Evolutionary conservation across 2,888 invertebrate species (phyloP).

Genomic region (Philhelius pedissequus): DNA sequence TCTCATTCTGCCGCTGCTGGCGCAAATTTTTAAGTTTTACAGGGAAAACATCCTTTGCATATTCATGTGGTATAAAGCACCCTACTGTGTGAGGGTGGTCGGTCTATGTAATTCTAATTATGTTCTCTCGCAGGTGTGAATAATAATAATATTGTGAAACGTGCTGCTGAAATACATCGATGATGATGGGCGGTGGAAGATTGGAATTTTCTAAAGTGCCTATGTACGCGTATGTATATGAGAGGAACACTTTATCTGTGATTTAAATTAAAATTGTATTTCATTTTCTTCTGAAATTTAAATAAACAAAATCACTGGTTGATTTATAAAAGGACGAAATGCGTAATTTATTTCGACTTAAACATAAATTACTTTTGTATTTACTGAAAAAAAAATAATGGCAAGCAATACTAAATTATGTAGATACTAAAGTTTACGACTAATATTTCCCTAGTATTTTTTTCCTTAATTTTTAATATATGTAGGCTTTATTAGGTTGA

Average conservation of each 20-base stretch:
- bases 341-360: background rate
- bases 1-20: background rate
- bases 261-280: background rate
- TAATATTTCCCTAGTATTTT: background rate
- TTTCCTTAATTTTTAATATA: background rate
- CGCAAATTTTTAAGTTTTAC: background rate
- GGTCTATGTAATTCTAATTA: slow-evolving; percentile 48
- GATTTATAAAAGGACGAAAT: background rate
- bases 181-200: background rate
- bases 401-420: background rate
- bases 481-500: background rate
- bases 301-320: background rate
- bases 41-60: slow-evolving; percentile 10
- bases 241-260: background rate
- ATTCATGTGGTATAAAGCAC: slow-evolving; percentile 7
- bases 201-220: background rate
- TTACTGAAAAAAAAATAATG: background rate
- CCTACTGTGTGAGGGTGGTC: background rate
- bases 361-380: background rate
- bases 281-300: background rate
- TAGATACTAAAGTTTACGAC: background rate
- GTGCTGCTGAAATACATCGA: slow-evolving; percentile 29
- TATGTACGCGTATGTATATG: too few relatives aligned
- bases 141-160: slow-evolving; percentile 53
- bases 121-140: slow-evolving; percentile 57